Evolutionary conservation across 2,797 vertebrate genomes (phyloP), one percentile per base, ranked within the genome.

Genomic region (Podargus strigoides): DNA sequence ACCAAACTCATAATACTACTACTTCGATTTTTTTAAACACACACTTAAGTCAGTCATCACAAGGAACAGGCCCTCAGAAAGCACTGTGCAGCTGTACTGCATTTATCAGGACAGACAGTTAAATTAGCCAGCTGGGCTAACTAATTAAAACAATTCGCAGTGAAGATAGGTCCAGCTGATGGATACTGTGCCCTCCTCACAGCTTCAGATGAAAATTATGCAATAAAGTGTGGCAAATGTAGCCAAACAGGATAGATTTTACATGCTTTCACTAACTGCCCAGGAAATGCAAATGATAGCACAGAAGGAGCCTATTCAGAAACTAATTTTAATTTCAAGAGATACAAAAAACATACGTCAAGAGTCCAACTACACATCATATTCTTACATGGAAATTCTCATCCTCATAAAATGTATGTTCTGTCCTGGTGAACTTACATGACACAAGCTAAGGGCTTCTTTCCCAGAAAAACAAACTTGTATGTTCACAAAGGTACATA

Each of bases 321-420:
- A 24, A 80, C 60, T 7, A 41, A 73, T 12, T 32, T 46, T 17
- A 72, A 64, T 42, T n/a, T 80, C 28, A 55, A 36, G 64, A 76
- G 12, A 23, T 14, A 37, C 4, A 27, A 49, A 73, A 73, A 64
- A 32, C 37, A 14, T 10, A 39, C 0, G 0, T 28, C 82, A 72
- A 3, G 2, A 47, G 39, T 60, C 74, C 19, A 62, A 62, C 41
- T 60, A 52, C 32, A n/a, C 7, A 23, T n/a, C 0, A 0, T 15
- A 8, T 9, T 12, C 39, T 36, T 53, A 24, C 30, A 21, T 3
- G 14, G 62, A 88, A 81, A 90, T 75, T 44, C 75, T 63, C 12
- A 0, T 26, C 59, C 39, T 28, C 14, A 5, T 18, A 59, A 77
- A 85, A 14, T 1, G 4, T 1, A 4, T 2, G 2, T 52, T 83